phyloP scores from a whole-genome alignment of 2,888 invertebrate genomes.

The Calameuta idolon region DNA sequence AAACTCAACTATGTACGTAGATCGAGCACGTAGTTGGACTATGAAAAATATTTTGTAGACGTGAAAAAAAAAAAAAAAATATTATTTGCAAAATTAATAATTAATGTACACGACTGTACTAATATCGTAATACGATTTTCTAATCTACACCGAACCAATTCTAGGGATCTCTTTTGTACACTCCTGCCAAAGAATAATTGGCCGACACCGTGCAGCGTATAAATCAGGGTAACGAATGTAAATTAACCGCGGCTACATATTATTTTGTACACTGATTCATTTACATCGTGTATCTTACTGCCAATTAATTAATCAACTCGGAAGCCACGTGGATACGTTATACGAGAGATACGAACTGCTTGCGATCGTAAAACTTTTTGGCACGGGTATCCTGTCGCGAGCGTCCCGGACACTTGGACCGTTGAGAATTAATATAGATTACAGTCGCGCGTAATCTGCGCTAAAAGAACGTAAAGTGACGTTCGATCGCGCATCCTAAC shows the following conservation, averaged over 20 bases:
- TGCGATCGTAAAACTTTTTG: too few relatives aligned
- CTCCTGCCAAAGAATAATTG: background rate
- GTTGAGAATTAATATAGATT: background rate
- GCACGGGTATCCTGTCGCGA: too few relatives aligned
- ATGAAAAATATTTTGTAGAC: background rate
- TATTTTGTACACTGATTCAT: background rate
- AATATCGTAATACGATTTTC: background rate
- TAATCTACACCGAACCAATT: background rate
- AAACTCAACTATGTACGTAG: background rate
- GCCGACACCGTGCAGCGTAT: background rate
- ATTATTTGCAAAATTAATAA: too few relatives aligned
- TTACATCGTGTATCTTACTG: background rate
- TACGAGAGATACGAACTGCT: background rate
- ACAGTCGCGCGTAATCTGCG: background rate
- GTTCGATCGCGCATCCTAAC: background rate
- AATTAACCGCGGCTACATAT: background rate
- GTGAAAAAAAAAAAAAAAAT: too few relatives aligned
- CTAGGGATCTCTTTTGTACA: background rate
- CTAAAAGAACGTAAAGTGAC: background rate
- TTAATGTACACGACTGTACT: background rate
- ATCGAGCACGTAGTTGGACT: background rate
- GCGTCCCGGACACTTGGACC: too few relatives aligned
- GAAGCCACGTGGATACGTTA: background rate
- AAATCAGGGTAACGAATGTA: background rate
- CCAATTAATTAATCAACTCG: background rate